Base-by-base conservation (phyloP, 2,113 vertebrate genomes). In the Albula goreensis region DNA sequence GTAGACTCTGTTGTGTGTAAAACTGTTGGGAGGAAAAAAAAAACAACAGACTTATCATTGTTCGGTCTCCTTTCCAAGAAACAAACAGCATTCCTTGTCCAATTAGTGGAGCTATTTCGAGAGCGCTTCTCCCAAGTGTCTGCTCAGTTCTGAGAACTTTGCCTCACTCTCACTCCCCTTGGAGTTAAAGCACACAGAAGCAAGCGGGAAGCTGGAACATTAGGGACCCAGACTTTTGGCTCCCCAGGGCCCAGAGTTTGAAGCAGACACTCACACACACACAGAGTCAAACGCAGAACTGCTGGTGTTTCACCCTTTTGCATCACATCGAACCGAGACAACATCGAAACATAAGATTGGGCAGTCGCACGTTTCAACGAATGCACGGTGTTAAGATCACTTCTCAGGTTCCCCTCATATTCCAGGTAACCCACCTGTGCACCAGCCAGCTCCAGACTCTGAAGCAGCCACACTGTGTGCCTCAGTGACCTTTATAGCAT, bases 271-370 rank as follows among this genome's bases (percentile, higher is more conserved):
- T 5, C 60, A 22, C 56, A 60, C 56, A 60, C 8, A 60, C 56
- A 66, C 60, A 66, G 15, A 66, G 4, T 15, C 56, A 12, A 11
- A n/a, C 63, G 22, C 19, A 70, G 13, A 70, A 19, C 70, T 31
- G 70, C 70, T 74, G 22, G 70, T 74, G 70, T 74, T 74, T 74
- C 70, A 74, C 22, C 70, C 70, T 31, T 74, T 74, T 74, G 70
- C 70, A 74, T 74, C 70, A 74, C 70, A 31, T n/a, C 25, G 70
- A n/a, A 74, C 70, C 70, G 19, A 74, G 70, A 31, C 70, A 74
- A n/a, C 70, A 11, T 2, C 70, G 31, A 8, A 31, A 31, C n/a
- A 10, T 74, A n/a, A 74, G 22, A 74, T 4, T 31, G 22, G 70
- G n/a, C 60, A 74, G 70, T 74, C 25, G 25, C n/a, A 31, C 8